A percentile compares a stretch with the other conserved stretches of the same genome.
Evolutionary conservation across 2,888 invertebrate genomes (phyloP).

Genomic region (Xanthia togata): DNA sequence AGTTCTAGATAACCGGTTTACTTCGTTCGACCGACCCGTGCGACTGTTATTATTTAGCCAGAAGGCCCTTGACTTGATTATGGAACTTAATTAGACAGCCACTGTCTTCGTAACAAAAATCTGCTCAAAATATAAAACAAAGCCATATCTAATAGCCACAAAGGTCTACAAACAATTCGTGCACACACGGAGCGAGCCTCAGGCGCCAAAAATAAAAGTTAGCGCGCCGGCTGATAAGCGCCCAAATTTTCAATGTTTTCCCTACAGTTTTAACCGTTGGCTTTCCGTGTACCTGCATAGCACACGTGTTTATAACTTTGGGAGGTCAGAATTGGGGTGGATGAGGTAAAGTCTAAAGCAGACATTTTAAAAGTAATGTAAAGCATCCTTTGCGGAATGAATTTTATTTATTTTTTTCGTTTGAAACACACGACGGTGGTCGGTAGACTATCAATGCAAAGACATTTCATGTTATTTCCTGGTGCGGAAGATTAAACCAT

Average conservation of each 20-base stretch:
- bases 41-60: too few relatives aligned
- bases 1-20: too few relatives aligned
- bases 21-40: too few relatives aligned
- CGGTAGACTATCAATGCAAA: not conserved
- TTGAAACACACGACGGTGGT: not conserved
- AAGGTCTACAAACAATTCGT: constrained; percentile 75
- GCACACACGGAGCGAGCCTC: constrained; percentile 80
- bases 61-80: too few relatives aligned
- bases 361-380: not conserved
- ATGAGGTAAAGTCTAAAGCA: constrained; percentile 59
- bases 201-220: constrained; percentile 89
- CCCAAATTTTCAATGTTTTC: constrained; percentile 90
- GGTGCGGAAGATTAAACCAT: not conserved
- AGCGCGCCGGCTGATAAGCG: constrained; percentile 85
- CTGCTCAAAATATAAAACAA: not conserved
- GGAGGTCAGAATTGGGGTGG: constrained; percentile 56
- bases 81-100: too few relatives aligned
- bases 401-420: not conserved
- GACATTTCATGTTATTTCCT: too few relatives aligned
- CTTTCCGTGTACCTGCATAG: constrained; percentile 68
- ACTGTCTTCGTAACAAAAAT: not conserved
- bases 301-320: constrained; percentile 70
- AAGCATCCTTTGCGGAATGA: not conserved
- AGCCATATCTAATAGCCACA: constrained; percentile 60
- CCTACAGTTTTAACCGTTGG: constrained; percentile 76